A percentile compares a stretch with the other conserved stretches of the same genome.
Evolutionary conservation across 2,797 vertebrate species (phyloP).

Genomic region (Coregonus sp.): DNA sequence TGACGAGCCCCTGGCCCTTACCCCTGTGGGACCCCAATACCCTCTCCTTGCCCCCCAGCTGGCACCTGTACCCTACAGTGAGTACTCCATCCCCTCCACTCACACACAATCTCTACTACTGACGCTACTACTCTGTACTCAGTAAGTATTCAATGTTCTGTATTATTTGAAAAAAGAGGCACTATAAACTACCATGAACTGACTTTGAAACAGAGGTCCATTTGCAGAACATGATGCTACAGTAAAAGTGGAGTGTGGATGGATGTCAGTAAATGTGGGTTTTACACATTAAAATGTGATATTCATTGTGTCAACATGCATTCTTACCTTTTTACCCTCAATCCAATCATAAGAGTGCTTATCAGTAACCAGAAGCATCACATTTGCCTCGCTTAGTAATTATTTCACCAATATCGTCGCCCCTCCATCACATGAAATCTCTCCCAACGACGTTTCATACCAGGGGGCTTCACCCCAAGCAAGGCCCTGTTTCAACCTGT

Average conservation of each 20-base stretch:
- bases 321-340: neutral
- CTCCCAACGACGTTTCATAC: constrained; percentile 37
- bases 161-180: neutral
- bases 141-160: neutral
- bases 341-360: neutral
- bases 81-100: constrained; percentile 55
- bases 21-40: constrained; percentile 64
- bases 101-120: neutral
- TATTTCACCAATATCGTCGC: constrained; percentile 38
- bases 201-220: neutral
- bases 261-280: neutral
- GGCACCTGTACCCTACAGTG: constrained; percentile 77
- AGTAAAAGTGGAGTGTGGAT: neutral
- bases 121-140: neutral
- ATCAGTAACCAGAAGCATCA: constrained; percentile 11
- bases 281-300: neutral
- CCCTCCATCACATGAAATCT: constrained; percentile 53
- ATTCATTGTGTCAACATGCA: neutral
- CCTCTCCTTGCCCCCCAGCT: constrained; percentile 75
- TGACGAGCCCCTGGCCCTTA: constrained; percentile 78
- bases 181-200: neutral
- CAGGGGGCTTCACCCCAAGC: constrained; percentile 50
- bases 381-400: constrained; percentile 41
- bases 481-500: constrained; percentile 58
- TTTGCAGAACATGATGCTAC: neutral